Evolutionary conservation across 2,113 vertebrate species (phyloP).

Genomic region (Pteruthius melanotis): DNA sequence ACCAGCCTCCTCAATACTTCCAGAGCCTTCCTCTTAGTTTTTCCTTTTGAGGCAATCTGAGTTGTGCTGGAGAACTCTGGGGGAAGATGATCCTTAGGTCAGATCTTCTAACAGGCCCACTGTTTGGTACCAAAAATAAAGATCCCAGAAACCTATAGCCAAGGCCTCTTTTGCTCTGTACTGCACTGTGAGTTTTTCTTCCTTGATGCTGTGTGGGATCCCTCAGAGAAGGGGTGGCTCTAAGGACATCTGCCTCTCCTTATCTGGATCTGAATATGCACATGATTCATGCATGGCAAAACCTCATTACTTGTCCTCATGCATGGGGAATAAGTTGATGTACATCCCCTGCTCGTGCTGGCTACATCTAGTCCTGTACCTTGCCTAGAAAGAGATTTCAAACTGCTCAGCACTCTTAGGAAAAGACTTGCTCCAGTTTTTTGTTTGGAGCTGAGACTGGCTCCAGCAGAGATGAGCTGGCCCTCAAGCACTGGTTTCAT

Average conservation of each 20-base stretch:
- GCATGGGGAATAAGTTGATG: not conserved
- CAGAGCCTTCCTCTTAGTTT: not conserved
- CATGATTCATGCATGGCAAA: not conserved
- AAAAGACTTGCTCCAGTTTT: not conserved
- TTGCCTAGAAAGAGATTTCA: not conserved
- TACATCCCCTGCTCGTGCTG: not conserved
- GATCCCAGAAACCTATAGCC: not conserved
- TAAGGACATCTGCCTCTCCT: not conserved
- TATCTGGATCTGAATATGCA: not conserved
- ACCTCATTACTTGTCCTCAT: not conserved
- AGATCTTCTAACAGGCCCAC: not conserved
- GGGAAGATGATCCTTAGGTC: not conserved
- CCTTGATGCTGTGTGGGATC: not conserved
- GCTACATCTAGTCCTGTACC: not conserved
- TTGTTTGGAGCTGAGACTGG: not conserved
- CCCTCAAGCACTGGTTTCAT: not conserved
- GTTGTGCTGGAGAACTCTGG: not conserved
- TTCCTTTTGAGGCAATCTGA: not conserved
- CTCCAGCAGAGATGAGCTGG: not conserved
- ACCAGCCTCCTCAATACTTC: not conserved
- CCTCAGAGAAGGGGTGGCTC: not conserved
- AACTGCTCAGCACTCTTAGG: not conserved
- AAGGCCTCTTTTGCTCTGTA: not conserved
- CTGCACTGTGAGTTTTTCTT: not conserved
- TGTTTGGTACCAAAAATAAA: not conserved